Evolutionary conservation across 2,888 invertebrate genomes (phyloP), one percentile per base, ranked within the genome.

Genomic region (Platycheirus rosarum): DNA sequence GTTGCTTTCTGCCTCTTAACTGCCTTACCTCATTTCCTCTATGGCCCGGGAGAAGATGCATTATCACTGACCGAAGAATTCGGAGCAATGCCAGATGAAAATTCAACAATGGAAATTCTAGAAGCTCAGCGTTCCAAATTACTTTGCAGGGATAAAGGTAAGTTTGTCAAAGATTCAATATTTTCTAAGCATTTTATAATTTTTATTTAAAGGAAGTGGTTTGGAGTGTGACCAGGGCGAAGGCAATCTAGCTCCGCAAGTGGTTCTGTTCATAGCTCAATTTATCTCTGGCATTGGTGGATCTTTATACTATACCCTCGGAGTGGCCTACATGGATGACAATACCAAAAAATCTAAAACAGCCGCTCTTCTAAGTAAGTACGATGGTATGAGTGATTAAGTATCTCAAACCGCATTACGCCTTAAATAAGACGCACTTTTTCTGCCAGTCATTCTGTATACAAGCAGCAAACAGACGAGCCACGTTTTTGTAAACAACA

Each of bases 291-390:
- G 95, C 1, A 92, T 95, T 44, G 95, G 95, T 18, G 94, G 94
- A 35, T 93, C 94, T 0, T 89, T 95, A 0, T 94, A 93, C 87
- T 94, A 93, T 86, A 94, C 94, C 0, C 91, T 95, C 11, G 95
- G 95, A 2, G 93, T 94, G 0, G 92, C 94, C 1, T 95, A 95
- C 87, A 93, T 95, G 93, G 95, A 95, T 87, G 95, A 95, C 86
- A 95, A 95, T 86, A 93, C 94, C n/a, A 93, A 94, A 86, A 94
- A 93, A 87, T 93, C 94, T 2, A 94, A 94, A 87, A 94, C 94
- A 0, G 94, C 95, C n/a, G 93, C 93, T 1, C 89, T 94, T 42
- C 91, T 95, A 76, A 94, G 94, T 93, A 89, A 92, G 92, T 91
- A 23, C 23, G 23, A 23, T 23, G 2, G 6, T 6, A 23, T n/a